Conservation (phyloP, 2,797 vertebrate species). For the Syncerus caffer region DNA sequence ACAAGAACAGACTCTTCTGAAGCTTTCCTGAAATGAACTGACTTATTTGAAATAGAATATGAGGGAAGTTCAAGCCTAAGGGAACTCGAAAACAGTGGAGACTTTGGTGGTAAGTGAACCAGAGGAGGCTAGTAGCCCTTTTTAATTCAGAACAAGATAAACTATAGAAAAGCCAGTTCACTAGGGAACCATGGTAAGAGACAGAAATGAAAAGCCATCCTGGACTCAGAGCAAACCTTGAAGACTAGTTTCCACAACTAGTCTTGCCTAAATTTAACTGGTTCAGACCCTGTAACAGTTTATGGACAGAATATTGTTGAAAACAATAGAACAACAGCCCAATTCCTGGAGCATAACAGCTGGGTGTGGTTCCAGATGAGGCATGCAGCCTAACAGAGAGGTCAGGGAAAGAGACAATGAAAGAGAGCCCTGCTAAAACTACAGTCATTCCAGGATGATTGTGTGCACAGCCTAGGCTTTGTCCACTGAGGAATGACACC, state of each 20-base stretch:
- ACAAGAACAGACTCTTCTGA: slow-evolving; percentile 10
- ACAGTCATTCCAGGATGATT: background rate
- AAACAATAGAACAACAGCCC: background rate
- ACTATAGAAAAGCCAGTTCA: background rate
- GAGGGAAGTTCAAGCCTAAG: background rate
- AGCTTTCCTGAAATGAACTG: background rate
- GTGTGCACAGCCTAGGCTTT: background rate
- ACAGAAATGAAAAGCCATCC: background rate
- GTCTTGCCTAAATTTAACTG: background rate
- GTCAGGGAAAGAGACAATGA: background rate
- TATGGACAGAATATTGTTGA: background rate
- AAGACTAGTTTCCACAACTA: background rate
- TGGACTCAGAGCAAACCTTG: background rate
- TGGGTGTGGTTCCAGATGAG: background rate
- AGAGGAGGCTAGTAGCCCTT: background rate
- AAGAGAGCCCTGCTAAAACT: background rate
- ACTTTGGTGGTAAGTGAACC: background rate
- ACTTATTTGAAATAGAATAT: background rate
- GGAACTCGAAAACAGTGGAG: background rate
- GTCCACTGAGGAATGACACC: background rate
- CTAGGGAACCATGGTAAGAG: background rate
- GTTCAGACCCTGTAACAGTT: background rate
- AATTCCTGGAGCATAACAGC: background rate
- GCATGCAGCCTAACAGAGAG: background rate
- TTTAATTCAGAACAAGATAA: background rate